Conservation (phyloP, 2,113 vertebrate species). For the Condylura cristata region DNA sequence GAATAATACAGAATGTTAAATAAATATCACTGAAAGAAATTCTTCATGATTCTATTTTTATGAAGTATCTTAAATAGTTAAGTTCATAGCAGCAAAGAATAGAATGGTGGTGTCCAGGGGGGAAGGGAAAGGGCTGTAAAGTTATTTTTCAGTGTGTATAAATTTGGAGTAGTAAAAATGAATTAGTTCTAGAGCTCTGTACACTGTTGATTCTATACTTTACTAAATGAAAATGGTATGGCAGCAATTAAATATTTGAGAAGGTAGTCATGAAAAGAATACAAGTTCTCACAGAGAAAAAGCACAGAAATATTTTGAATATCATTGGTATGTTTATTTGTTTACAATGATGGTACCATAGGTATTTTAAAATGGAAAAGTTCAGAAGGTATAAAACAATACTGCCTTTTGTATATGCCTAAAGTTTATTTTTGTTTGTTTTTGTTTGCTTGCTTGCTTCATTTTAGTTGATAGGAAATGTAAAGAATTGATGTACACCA, state of each 20-base stretch:
- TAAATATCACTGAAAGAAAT: neutral
- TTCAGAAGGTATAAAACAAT: neutral
- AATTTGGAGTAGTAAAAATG: neutral
- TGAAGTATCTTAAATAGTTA: neutral
- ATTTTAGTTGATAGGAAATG: neutral
- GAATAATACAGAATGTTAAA: neutral
- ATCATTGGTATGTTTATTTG: neutral
- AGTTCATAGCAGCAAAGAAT: neutral
- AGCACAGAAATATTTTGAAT: neutral
- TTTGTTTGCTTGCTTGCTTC: too few relatives aligned
- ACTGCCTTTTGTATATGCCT: neutral
- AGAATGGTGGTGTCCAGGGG: neutral
- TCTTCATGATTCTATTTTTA: neutral
- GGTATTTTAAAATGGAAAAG: neutral
- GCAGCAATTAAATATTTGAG: neutral
- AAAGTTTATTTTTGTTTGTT: too few relatives aligned
- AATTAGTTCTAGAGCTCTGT: neutral
- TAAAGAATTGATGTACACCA: neutral
- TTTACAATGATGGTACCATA: neutral
- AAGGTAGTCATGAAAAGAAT: neutral
- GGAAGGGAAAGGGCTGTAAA: neutral
- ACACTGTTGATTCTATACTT: neutral
- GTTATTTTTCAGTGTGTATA: neutral
- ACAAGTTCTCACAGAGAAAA: neutral
- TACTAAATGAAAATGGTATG: neutral